Evolutionary conservation across 2,797 vertebrate genomes (phyloP).

Genomic region (Pangasius djambal): DNA sequence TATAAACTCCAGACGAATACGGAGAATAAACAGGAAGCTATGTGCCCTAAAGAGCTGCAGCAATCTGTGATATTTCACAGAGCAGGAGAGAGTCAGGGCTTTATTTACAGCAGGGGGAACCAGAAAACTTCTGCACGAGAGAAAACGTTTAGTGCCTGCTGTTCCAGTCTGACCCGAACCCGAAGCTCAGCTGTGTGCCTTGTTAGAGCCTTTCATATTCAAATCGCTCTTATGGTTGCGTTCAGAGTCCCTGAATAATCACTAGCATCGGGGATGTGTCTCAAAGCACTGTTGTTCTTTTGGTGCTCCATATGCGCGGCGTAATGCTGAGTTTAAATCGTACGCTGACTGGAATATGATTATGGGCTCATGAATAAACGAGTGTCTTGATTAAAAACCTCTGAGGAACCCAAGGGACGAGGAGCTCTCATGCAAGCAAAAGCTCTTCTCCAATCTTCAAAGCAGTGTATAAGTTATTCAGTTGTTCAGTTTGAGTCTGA

Average conservation of each 20-base stretch:
- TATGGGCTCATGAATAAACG: background rate
- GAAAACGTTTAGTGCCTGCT: background rate
- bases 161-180: background rate
- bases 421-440: background rate
- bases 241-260: background rate
- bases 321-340: background rate
- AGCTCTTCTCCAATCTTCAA: background rate
- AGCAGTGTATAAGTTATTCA: background rate
- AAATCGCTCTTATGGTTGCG: background rate
- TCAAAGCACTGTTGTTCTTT: background rate
- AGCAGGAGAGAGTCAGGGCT: too few species aligned
- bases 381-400: conserved; percentile 5
- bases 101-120: conserved; percentile 5
- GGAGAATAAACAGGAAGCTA: background rate
- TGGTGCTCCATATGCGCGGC: background rate
- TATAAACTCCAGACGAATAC: background rate
- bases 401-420: background rate
- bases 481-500: background rate
- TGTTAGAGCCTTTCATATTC: background rate
- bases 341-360: conserved; percentile 8
- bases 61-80: conserved; percentile 3
- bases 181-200: background rate
- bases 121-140: background rate
- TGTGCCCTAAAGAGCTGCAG: background rate
- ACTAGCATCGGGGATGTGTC: background rate